Conservation (phyloP, 1,140 invertebrate genomes). For the Belonocnema kinseyi region DNA sequence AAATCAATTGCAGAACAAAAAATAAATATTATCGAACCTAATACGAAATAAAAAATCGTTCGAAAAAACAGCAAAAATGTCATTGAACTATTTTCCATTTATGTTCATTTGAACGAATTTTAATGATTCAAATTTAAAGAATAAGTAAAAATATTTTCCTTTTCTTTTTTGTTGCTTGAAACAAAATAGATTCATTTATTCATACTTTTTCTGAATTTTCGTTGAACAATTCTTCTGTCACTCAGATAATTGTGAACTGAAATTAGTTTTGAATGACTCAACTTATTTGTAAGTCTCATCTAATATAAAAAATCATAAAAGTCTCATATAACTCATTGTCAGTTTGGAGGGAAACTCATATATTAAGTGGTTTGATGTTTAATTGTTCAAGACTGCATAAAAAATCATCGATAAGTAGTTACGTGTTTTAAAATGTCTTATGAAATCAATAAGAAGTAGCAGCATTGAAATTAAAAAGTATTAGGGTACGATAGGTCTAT, state of each 20-base stretch:
- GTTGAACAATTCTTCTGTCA: no score
- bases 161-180: no score
- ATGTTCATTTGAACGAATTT: no score
- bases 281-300: not conserved
- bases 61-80: no score
- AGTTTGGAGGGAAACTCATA: not conserved
- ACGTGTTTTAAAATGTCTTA: slow-evolving; percentile 9
- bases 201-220: no score
- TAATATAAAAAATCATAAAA: slow-evolving; percentile 11
- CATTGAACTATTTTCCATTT: no score
- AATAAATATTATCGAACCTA: no score
- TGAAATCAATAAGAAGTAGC: not conserved
- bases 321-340: not conserved
- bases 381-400: slow-evolving; percentile 22
- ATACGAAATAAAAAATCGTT: no score
- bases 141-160: no score
- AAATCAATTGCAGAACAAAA: no score
- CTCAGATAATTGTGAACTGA: not conserved
- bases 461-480: slow-evolving; percentile 27
- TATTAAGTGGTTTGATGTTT: slow-evolving; percentile 3
- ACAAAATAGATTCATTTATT: no score
- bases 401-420: not conserved
- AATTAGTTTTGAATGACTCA: not conserved
- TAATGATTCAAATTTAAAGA: no score
- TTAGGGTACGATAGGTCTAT: not conserved